These are phyloP conservation scores for Archegozetes longisetosus DNA, from an alignment of 1,140 invertebrate species.

Conservation along the genomic window DNA sequence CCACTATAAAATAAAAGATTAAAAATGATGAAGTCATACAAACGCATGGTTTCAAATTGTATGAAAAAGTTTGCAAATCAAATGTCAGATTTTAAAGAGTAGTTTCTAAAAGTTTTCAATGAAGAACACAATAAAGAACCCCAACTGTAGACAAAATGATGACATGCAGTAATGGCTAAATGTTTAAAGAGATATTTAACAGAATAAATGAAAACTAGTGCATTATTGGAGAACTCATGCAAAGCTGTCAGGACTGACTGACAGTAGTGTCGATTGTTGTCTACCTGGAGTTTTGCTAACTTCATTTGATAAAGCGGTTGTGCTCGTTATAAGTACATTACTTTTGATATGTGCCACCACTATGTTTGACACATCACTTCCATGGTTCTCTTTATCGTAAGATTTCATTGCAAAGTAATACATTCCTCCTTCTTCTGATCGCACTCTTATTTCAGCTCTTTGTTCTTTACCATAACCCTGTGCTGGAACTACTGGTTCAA, in stretches of 20 bases:
- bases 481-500: background rate
- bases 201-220: too few relatives aligned
- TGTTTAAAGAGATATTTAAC: too few relatives aligned
- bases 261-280: too few relatives aligned
- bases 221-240: too few relatives aligned
- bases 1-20: background rate
- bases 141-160: too few relatives aligned
- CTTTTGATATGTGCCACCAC: conserved; percentile 8
- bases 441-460: background rate
- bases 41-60: background rate
- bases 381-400: background rate
- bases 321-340: conserved; percentile 10
- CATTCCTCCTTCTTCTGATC: background rate
- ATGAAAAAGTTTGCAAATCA: background rate
- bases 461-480: background rate
- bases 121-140: too few relatives aligned
- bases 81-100: too few relatives aligned
- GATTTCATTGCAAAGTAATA: conserved; percentile 9
- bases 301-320: conserved; percentile 11
- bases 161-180: too few relatives aligned
- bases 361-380: conserved; percentile 2
- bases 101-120: too few relatives aligned
- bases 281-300: conserved; percentile 12
- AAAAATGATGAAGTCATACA: background rate
- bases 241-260: too few relatives aligned